Conservation (phyloP, 2,113 vertebrate species). For the Rhadina sibilatrix region DNA sequence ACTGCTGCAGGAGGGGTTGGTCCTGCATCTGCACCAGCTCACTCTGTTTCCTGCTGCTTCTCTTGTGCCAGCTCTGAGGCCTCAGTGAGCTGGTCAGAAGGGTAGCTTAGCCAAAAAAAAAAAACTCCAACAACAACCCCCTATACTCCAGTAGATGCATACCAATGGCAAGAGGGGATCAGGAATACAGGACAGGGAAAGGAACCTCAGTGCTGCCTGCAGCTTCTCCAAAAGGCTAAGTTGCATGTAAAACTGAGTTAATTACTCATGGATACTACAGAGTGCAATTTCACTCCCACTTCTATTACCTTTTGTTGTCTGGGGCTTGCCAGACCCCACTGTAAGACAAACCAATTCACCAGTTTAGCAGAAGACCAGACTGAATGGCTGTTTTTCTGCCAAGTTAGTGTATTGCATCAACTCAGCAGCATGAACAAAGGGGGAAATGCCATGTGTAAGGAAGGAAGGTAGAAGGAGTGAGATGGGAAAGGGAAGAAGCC, state of each 20-base stretch:
- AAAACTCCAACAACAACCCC: rapidly evolving
- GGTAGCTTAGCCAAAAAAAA: neutral
- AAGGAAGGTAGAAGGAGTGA: neutral
- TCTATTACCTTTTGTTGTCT: neutral
- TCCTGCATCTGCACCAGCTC: neutral
- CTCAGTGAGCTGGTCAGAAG: neutral
- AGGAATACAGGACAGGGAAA: neutral
- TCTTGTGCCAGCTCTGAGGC: neutral
- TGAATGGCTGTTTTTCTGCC: neutral
- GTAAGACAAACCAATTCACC: neutral
- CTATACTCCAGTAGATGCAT: rapidly evolving
- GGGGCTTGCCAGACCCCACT: neutral
- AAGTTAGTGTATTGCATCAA: neutral
- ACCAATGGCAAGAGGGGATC: neutral
- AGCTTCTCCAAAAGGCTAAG: neutral
- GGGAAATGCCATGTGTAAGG: rapidly evolving
- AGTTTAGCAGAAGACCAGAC: neutral
- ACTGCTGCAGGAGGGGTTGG: neutral
- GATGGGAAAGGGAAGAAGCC: neutral
- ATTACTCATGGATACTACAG: neutral
- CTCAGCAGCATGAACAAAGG: neutral
- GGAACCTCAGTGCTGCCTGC: neutral
- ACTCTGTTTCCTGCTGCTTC: neutral
- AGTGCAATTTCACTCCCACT: neutral
- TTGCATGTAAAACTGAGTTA: neutral